Evolutionary conservation across 2,888 invertebrate species (phyloP), one percentile per base, ranked within the genome.

Genomic region (Galerucella calmariensis): DNA sequence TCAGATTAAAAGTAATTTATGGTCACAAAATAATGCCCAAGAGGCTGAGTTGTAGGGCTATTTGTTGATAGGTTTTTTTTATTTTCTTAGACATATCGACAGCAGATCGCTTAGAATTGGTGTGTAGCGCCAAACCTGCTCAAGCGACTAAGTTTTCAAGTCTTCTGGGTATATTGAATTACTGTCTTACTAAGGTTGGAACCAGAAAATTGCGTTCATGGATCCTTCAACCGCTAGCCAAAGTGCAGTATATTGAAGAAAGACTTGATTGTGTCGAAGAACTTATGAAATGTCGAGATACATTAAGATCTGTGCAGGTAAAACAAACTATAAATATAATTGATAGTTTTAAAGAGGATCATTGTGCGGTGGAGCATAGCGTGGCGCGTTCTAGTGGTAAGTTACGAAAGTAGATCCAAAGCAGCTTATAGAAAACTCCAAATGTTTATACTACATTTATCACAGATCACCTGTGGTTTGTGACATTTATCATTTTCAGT

Each of bases 181-280:
- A 90, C 79, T 94, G 94, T 74, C 88, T 89, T 20, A 95, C 95
- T 0, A 88, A 89, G 53, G 92, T 95, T 70, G 98, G 98, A 0
- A 89, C 92, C 24, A 89, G 96, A 76, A 90, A 94, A 48, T 88
- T 97, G n/a, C 88, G 97, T 71, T 93, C 95, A 0, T 92, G 92
- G 67, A 92, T 97, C 78, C 88, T 95, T 10, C 94, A 95, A 85
- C 97, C 98, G 0, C 92, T 93, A 0, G 93, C 91, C 82, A 90
- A 93, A 69, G 85, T 89, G 72, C 88, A 90, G 1, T 89, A 91
- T 3, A 95, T 97, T 75, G 89, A 91, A 79, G 88, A 90, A 20
- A 90, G 96, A 63, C 90, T 94, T 73, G 91, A 94, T 78, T 93
- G 94, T 71, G 91, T 97, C 0, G 89, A 92, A 73, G 96, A 97